Evolutionary conservation across 2,888 invertebrate species (phyloP), one percentile per base, ranked within the genome.

Genomic region (Rotaria sp.): DNA sequence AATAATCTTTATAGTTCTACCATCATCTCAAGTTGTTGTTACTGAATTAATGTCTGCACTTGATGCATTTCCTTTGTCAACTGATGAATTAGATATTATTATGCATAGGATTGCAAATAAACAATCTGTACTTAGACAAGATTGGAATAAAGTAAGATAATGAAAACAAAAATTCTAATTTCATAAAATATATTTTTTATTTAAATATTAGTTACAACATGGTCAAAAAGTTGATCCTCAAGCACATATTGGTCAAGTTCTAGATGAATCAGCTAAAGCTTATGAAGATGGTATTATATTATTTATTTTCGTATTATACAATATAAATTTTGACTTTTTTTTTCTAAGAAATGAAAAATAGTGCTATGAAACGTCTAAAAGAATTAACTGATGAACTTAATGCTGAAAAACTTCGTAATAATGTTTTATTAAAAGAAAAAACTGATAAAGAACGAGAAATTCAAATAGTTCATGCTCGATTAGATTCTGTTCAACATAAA

Each of bases 51-150:
- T 80, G 80, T 45, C n/a, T 4, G 80, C 80, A 45, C 45, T 80
- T 15, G 80, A 80, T 45, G 45, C 80, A 45, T 45, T 45, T n/a
- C 80, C 80, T 26, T 80, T 80, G 45, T 80, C 80, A n/a, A n/a
- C 41, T n/a, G 45, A 80, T 45, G 80, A 80, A 80, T 80, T 80
- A 80, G 80, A 80, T 45, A 45, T 80, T 26, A 80, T 80, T 45
- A 80, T 80, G 80, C 45, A 80, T 21, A 80, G 45, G n/a, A 80
- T 80, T 45, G 80, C 80, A 45, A 80, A 80, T 45, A 80, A 80
- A 45, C 80, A 80, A 80, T 11, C n/a, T 45, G 45, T 80, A 15
- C 15, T 80, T 1, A 45, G 45, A 41, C 45, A 41, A 80, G 80
- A 80, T 45, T 80, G 80, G 41, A 45, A 5, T 45, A 80, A 80